A percentile compares a stretch with the other conserved stretches of the same genome.
phyloP scores from a whole-genome alignment of 2,888 invertebrate species.

The Amiota communis region DNA sequence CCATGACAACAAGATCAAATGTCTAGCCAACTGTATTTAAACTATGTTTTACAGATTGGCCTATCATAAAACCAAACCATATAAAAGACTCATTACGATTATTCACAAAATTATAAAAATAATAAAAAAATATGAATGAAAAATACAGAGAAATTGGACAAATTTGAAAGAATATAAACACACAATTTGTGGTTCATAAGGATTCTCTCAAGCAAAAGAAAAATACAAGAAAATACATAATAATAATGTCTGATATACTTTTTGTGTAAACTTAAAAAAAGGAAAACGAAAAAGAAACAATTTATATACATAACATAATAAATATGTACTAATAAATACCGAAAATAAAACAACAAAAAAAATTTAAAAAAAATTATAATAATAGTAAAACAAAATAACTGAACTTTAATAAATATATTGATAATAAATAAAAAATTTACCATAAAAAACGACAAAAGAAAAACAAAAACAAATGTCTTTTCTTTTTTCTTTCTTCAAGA shows the following conservation, averaged over 20 bases:
- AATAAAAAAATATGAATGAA: neutral
- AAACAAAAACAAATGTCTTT: neutral
- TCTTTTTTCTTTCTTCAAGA: no score
- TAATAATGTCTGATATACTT: constrained; percentile 29
- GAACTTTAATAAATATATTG: constrained; percentile 26
- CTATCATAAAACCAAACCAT: neutral
- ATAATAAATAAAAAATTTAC: constrained; percentile 45
- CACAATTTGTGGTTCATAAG: no score
- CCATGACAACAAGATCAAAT: no score
- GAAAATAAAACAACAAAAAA: constrained; percentile 8
- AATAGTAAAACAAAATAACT: constrained; percentile 14
- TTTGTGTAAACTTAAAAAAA: constrained; percentile 22
- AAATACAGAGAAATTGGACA: neutral
- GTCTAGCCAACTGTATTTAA: no score
- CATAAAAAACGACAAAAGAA: constrained; percentile 43
- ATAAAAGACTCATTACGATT: neutral
- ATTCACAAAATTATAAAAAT: constrained; percentile 1
- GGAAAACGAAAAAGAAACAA: constrained; percentile 12
- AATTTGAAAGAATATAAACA: no score
- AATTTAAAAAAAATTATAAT: neutral
- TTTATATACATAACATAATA: constrained; percentile 26
- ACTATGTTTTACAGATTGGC: no score
- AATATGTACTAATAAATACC: constrained; percentile 12
- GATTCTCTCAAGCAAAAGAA: neutral
- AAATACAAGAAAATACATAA: neutral